These are phyloP conservation scores for Nysson spinosus DNA, from an alignment of 2,888 invertebrate species.

Conservation along the genomic window DNA sequence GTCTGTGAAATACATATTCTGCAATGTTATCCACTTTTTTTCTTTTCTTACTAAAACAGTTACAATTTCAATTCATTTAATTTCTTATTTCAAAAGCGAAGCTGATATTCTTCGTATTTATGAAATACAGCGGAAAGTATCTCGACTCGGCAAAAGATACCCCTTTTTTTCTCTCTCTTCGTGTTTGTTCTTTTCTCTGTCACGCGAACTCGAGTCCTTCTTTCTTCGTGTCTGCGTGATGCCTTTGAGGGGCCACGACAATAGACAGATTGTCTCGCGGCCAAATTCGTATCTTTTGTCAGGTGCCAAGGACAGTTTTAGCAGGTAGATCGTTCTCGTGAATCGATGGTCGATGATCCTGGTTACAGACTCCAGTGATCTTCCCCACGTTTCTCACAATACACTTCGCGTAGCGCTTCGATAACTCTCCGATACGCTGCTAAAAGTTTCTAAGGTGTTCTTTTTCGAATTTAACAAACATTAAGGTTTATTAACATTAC, in stretches of 20 bases:
- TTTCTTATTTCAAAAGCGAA: no score
- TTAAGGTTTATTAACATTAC: no score
- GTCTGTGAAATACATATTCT: no score
- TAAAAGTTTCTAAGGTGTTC: no score
- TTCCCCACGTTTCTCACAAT: conserved; percentile 19
- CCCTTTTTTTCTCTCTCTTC: no score
- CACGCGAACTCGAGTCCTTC: not conserved
- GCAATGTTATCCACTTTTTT: no score
- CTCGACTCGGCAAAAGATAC: no score
- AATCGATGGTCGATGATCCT: conserved; percentile 37
- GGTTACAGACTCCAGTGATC: not conserved
- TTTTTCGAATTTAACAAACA: no score
- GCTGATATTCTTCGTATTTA: no score
- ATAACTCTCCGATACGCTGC: conserved; percentile 1
- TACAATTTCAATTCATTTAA: no score
- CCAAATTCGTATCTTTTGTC: conserved; percentile 31
- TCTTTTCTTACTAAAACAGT: no score
- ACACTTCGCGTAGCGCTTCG: conserved; percentile 4
- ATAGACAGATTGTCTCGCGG: conserved; percentile 23
- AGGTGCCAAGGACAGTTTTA: conserved; percentile 26
- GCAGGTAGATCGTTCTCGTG: conserved; percentile 7
- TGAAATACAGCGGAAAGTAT: no score
- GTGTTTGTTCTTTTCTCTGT: not conserved
- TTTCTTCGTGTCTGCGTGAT: conserved; percentile 11
- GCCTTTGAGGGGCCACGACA: conserved; percentile 23